A percentile compares a stretch with the other conserved stretches of the same genome.
phyloP scores from a whole-genome alignment of 1,140 invertebrate genomes.

The Archivesica marissinica region DNA sequence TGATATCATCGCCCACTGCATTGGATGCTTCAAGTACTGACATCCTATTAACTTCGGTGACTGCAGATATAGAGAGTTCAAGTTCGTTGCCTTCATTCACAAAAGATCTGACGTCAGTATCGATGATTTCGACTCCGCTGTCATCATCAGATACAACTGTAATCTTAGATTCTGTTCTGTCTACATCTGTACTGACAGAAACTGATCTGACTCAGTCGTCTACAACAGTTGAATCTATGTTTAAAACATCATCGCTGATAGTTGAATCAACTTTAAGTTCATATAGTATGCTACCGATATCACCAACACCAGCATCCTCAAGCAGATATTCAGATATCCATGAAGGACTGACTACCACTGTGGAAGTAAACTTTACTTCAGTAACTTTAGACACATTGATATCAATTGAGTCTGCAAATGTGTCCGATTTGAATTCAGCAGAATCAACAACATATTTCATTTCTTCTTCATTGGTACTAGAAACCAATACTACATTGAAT shows the following conservation, averaged over 20 bases:
- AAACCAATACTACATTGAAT: not conserved
- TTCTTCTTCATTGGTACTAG: not conserved
- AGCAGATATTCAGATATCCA: not conserved
- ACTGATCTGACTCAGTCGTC: no score
- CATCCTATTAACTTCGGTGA: no score
- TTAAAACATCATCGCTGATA: not conserved
- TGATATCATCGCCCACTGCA: no score
- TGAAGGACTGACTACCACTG: no score
- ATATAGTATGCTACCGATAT: no score
- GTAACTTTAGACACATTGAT: not conserved
- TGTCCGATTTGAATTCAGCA: not conserved
- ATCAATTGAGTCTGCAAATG: not conserved
- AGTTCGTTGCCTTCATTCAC: not conserved
- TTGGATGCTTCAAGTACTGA: not conserved
- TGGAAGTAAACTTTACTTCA: not conserved
- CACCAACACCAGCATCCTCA: not conserved
- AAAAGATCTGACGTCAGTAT: not conserved
- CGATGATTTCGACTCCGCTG: not conserved
- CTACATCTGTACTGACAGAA: no score
- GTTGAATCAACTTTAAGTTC: no score
- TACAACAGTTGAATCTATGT: not conserved
- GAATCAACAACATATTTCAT: not conserved
- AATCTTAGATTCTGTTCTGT: no score
- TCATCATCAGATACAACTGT: not conserved
- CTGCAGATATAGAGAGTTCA: no score